Base-by-base conservation (phyloP, 2,113 vertebrate species). In the Gnathonemus longibarbis region DNA sequence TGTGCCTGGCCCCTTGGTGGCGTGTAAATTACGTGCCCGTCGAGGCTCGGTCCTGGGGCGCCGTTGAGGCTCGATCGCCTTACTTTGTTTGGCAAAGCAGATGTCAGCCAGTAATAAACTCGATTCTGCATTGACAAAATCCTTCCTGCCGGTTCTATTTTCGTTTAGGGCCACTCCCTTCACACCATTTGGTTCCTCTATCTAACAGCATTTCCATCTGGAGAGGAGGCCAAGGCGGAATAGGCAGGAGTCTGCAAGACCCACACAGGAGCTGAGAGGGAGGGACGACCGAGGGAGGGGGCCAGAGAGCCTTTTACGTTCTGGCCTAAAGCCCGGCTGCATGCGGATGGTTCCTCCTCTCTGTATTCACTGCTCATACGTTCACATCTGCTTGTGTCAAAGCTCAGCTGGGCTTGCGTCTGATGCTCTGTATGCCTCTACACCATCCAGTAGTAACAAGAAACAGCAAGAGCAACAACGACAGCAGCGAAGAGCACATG, bases 211-310 rank as follows among this genome's bases (percentile, higher is more conserved):
- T 31, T 31, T 70, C 24, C n/a, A 42, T 17, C 74, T 42, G 50
- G 77, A 89, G 80, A 89, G 27, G 3, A 84, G 74, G 88, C 80
- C 52, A 89, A 27, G 74, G 49, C 2, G 31, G n/a, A 88, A 74
- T 15, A 88, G 45, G 56, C 35, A n/a, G 31, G 66, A 46, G 9
- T 31, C 58, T 31, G 21, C n/a, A 13, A 66, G 56, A 8, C 45
- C 52, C 49, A 77, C 3, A 4, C 39, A 80, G 70, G 15, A 35
- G 56, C 6, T 24, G 56, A n/a, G 21, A n/a, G 21, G 0, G 56
- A n/a, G 52, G 27, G 19, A 8, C 0, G n/a, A 0, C 27, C 0
- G n/a, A 88, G 50, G 21, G 5, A 42, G 1, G 2, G 39, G 46
- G 58, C 1, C 66, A 46, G 31, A 48, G 24, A 15, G 8, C 17